Conservation (phyloP, 2,797 vertebrate genomes). For the Enoplosus armatus region DNA sequence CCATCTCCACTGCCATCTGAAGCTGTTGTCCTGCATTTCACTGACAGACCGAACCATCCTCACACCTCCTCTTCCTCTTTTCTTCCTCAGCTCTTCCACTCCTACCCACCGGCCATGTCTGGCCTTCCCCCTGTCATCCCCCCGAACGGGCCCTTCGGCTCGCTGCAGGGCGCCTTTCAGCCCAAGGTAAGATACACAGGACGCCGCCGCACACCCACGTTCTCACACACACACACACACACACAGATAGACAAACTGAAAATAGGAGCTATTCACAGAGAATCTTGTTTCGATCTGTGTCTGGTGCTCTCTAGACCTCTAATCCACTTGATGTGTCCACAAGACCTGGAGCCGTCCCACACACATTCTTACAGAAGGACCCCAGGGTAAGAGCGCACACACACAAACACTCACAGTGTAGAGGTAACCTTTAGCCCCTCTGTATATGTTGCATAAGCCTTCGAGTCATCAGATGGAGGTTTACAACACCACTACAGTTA, state of each 20-base stretch:
- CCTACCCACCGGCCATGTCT: constrained; percentile 96
- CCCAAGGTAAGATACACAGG: constrained; percentile 89
- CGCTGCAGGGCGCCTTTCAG: constrained; percentile 98
- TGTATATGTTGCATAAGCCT: constrained; percentile 36
- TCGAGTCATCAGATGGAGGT: constrained; percentile 15
- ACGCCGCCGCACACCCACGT: neutral
- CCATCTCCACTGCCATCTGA: neutral
- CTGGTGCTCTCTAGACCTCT: constrained; percentile 88
- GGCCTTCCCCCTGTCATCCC: constrained; percentile 98
- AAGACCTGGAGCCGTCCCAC: constrained; percentile 94
- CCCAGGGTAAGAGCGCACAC: constrained; percentile 90
- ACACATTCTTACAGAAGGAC: constrained; percentile 97
- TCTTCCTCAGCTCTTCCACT: constrained; percentile 95
- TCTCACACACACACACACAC: neutral
- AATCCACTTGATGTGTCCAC: constrained; percentile 95
- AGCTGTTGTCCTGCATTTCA: neutral
- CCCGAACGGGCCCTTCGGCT: constrained; percentile 96
- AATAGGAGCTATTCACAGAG: constrained; percentile 27
- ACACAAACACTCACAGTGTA: neutral
- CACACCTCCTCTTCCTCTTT: constrained; percentile 54
- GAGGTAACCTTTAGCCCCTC: constrained; percentile 18
- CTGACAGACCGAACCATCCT: constrained; percentile 23
- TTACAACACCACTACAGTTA: constrained; percentile 2
- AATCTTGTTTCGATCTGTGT: constrained; percentile 38
- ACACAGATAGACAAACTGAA: neutral